Conservation (phyloP, 53 echinoderm and acorn worm genomes). For the Glandiceps talaboti region DNA sequence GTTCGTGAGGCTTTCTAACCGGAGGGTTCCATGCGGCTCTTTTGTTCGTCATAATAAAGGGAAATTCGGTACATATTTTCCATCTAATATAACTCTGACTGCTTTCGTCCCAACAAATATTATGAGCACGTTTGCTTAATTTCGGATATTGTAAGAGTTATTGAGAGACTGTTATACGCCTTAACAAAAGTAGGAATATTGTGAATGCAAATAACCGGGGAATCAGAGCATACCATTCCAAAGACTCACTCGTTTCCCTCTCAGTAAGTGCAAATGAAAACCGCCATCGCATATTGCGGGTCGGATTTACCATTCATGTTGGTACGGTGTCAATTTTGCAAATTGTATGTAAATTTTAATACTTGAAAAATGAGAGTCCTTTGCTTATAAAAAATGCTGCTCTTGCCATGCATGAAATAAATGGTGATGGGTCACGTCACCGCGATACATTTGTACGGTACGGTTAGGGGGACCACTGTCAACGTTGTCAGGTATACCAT, state of each 20-base stretch:
- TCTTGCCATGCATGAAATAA: background rate
- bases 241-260: background rate
- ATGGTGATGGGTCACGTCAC: background rate
- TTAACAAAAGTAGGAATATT: too few relatives aligned
- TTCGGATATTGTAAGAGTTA: background rate
- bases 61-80: background rate
- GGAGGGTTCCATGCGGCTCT: background rate
- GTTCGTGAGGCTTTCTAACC: background rate
- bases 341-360: background rate
- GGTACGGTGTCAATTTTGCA: background rate
- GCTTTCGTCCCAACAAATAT: background rate
- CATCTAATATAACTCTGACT: background rate
- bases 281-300: background rate
- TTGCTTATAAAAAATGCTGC: background rate
- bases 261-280: background rate
- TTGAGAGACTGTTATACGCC: too few relatives aligned
- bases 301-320: background rate
- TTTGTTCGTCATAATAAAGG: background rate
- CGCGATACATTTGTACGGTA: background rate
- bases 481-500: background rate
- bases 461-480: background rate
- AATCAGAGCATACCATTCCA: background rate
- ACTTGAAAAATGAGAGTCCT: background rate
- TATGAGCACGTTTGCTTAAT: background rate
- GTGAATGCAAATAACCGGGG: background rate